A percentile compares a stretch with the other conserved stretches of the same genome.
phyloP scores from a whole-genome alignment of 2,888 invertebrate species.

The Panopea generosa region DNA sequence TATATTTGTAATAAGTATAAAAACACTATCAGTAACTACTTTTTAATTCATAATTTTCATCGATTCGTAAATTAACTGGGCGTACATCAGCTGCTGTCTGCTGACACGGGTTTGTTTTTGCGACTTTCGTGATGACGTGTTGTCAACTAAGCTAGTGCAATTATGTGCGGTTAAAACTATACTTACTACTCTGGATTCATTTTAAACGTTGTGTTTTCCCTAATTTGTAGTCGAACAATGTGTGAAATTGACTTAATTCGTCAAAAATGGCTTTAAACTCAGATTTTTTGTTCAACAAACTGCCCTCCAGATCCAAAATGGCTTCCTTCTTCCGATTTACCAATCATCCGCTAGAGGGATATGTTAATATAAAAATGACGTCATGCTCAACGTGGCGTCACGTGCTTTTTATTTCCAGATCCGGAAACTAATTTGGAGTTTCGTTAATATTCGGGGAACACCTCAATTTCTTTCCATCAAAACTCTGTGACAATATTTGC shows the following conservation, averaged over 20 bases:
- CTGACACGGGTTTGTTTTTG: conserved; percentile 48
- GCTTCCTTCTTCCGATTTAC: conserved; percentile 79
- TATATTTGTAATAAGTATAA: no score
- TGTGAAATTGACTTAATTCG: neutral
- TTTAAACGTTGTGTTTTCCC: conserved; percentile 25
- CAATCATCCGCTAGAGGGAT: conserved; percentile 75
- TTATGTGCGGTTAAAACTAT: neutral
- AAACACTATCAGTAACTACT: no score
- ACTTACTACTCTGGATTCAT: conserved; percentile 69
- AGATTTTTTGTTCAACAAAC: conserved; percentile 18
- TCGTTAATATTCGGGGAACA: neutral
- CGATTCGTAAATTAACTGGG: conserved; percentile 8
- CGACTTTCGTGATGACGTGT: conserved; percentile 51
- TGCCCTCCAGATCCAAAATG: conserved; percentile 73
- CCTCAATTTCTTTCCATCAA: no score
- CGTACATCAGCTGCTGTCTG: conserved; percentile 9
- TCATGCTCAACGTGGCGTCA: conserved; percentile 81
- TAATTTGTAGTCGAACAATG: neutral
- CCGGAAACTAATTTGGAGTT: conserved; percentile 12
- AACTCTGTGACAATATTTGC: no score
- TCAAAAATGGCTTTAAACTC: neutral
- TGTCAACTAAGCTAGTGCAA: conserved; percentile 3
- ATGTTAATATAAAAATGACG: conserved; percentile 73
- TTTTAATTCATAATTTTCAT: conserved; percentile 1
- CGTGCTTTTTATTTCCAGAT: conserved; percentile 65